Evolutionary conservation across 2,797 vertebrate genomes (phyloP).

Genomic region (Acanthornis magna): DNA sequence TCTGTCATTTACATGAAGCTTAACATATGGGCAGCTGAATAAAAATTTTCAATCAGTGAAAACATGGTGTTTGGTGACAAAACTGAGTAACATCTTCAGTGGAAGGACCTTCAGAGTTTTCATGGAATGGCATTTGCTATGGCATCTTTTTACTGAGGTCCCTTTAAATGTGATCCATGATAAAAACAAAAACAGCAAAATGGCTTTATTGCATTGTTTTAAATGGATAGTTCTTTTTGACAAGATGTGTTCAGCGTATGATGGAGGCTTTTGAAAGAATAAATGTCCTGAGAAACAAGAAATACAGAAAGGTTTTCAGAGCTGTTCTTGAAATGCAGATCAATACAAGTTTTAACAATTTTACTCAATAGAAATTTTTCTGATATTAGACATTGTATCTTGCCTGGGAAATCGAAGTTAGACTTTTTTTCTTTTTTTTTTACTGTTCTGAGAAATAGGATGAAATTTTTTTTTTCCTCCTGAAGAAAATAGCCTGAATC

Average conservation of each 20-base stretch:
- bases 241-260: background rate
- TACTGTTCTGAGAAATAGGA: background rate
- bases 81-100: background rate
- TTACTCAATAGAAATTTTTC: background rate
- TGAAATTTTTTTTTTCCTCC: fast-evolving
- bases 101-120: background rate
- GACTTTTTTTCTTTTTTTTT: background rate
- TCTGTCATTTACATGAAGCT: background rate
- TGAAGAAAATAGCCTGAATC: background rate
- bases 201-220: background rate
- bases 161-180: background rate
- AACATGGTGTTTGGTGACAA: background rate
- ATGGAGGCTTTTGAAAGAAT: background rate
- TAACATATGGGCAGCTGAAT: background rate
- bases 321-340: background rate
- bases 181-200: background rate
- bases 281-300: background rate
- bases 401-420: background rate
- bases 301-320: background rate
- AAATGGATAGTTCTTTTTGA: background rate
- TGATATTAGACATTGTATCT: background rate
- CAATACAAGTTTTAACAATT: background rate
- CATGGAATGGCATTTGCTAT: background rate
- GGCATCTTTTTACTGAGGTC: background rate
- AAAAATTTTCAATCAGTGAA: background rate